phyloP scores from a whole-genome alignment of 2,888 invertebrate genomes.

The Yponomeuta evonymella region DNA sequence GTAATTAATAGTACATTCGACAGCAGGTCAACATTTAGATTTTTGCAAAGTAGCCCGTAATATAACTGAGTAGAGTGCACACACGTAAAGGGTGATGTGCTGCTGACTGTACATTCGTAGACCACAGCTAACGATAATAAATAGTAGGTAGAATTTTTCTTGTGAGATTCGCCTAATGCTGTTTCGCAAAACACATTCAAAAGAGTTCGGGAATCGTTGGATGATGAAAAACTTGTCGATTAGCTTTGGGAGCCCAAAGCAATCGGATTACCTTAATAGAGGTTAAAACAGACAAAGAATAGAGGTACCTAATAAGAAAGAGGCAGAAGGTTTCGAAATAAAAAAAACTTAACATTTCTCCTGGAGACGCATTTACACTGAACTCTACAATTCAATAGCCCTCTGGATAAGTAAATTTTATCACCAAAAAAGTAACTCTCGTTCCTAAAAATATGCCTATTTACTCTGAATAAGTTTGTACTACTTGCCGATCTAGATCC shows the following conservation, averaged over 20 bases:
- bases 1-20: neutral
- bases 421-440: no score
- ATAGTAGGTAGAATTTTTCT: neutral
- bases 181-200: neutral
- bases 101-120: no score
- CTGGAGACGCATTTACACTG: constrained; percentile 12
- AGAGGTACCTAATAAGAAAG: constrained; percentile 4
- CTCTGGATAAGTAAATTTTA: no score
- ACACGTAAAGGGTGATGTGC: no score
- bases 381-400: neutral
- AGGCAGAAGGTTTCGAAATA: constrained; percentile 43
- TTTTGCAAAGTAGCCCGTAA: no score
- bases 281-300: constrained; percentile 31
- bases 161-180: neutral
- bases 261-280: constrained; percentile 58
- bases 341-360: constrained; percentile 19
- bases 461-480: no score
- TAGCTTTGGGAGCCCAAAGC: constrained; percentile 35
- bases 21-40: no score
- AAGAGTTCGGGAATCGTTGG: neutral
- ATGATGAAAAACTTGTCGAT: neutral
- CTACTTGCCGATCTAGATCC: no score
- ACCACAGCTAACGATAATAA: neutral
- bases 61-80: no score
- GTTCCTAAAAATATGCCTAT: neutral